Base-by-base conservation (phyloP, 2,797 vertebrate species). In the Margarornis squamiger region DNA sequence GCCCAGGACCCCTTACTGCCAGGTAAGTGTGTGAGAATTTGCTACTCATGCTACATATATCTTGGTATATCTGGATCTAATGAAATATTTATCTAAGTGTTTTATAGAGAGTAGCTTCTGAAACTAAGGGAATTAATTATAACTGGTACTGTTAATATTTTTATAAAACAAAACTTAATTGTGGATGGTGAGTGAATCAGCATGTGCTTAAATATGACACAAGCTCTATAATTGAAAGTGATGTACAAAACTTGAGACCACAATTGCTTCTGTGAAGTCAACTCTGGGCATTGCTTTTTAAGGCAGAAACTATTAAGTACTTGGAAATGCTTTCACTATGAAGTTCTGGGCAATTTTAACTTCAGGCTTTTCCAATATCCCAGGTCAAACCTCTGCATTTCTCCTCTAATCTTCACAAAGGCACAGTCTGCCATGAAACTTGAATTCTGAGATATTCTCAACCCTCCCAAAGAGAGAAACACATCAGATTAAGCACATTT, bases 31-130 rank as follows among this genome's bases (percentile, higher is more conserved):
- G 22, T 62, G 36, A 78, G 57, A 51, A 51, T 51, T 34, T 51
- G 27, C n/a, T 73, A 7, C 26, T 43, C 0, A 0, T 26, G 22
- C n/a, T 26, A 7, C 1, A 7, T 3, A 0, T 34, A 27, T 24
- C 74, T 68, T 32, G 59, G 26, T 51, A 38, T n/a, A 26, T 5
- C 6, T 22, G 24, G 22, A 62, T 23, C 4, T 24, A 88, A 38
- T 32, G 22, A 12, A 55, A 19, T n/a, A 48, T 43, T 88, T 76
- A 38, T 43, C 20, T n/a, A 29, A 9, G 6, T 30, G 7, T 65
- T 93, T 86, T 80, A 38, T 5, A 51, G 19, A 34, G 2, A 43
- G 9, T 51, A 63, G 9, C 23, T 92, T 92, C 34, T 77, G 34
- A 61, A 92, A 75, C 5, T 4, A 46, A 20, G 24, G 63, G 52